Evolutionary conservation across 2,888 invertebrate species (phyloP), one percentile per base, ranked within the genome.

Genomic region (Standfussiana lucernea): DNA sequence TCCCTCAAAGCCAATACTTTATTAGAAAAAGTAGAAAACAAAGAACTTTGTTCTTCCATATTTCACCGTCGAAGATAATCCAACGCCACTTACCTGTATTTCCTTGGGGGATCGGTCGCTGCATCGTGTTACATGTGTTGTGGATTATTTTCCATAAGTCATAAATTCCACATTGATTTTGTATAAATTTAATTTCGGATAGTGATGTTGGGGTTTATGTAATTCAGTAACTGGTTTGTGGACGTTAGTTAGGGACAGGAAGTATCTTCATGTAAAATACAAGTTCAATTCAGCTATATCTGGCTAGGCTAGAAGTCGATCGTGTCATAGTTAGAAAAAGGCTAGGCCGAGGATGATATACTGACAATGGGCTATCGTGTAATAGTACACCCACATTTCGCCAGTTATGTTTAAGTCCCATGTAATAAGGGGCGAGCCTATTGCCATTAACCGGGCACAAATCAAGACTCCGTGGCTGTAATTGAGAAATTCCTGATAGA

Each of bases 81-180:
- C 80, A 74, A 79, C 75, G 56, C 68, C 86, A 89, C 89, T 89
- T 84, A 75, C 72, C 71, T 37, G 65, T 81, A 89, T 89, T 89
- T 89, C 88, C 87, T 84, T 66, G 59, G 89, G 89, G 89, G 80
- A 32, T 53, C 45, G 47, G 70, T 73, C 56, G 86, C 35, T 83
- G 86, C 86, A 86, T 53, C 71, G 53, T 45, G 61, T 71, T 68
- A 77, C 53, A 68, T 72, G 40, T 62, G 56, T 64, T 72, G 40
- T 62, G 56, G 59, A 70, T 86, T 83, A 75, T 84, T 86, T 84
- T 79, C 74, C 82, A 62, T 75, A 76, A 37, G 47, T 80, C 76
- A 77, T 72, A 79, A 84, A 79, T 67, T 71, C 32, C 65, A 75
- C 56, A 83, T 80, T 76, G 75, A 76, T 77, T 88, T 79, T 65